Base-by-base conservation (phyloP, 2,888 invertebrate species). In the Melanotus villosus region DNA sequence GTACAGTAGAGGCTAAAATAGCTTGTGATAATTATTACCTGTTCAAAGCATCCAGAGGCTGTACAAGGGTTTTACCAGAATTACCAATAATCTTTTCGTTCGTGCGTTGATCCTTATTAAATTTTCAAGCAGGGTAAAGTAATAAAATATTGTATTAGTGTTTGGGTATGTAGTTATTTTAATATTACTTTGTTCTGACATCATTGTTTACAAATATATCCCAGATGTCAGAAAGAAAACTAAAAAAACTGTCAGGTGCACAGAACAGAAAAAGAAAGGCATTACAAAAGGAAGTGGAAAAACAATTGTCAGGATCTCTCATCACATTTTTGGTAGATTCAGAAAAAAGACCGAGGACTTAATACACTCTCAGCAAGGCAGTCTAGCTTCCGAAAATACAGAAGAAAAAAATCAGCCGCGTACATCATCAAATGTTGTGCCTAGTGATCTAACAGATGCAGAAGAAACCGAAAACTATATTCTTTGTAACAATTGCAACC, bases 211-310 rank as follows among this genome's bases (percentile, higher is more conserved):
- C 14, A 38, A 7, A 3, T 38, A 4, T 38, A 38, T 38, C 10
- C n/a, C 38, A 38, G 38, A 38, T 38, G 38, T 38, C 38, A 38
- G 14, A 38, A 38, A 38, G 3, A 38, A 38, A 38, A 10, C 4
- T 12, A 38, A 38, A 38, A 38, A 38, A 38, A 12, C 10, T 38
- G 38, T 12, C 38, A 10, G 38, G 14, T 38, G 38, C n/a, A 38
- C 38, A 38, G 38, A 38, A 10, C n/a, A 38, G 38, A 10, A 38
- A 38, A 38, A 38, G 38, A 12, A 38, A 38, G 38, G 38, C 38
- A 38, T 38, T 38, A 12, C 38, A 38, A 38, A 38, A 38, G 38
- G 38, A 38, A 12, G 38, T 38, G 14, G 38, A 38, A 38, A 10
- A 38, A 38, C 10, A 38, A 38, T 38, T 38, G 38, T 38, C 38